Evolutionary conservation across 2,888 invertebrate genomes (phyloP).

Genomic region (Pteria penguin): DNA sequence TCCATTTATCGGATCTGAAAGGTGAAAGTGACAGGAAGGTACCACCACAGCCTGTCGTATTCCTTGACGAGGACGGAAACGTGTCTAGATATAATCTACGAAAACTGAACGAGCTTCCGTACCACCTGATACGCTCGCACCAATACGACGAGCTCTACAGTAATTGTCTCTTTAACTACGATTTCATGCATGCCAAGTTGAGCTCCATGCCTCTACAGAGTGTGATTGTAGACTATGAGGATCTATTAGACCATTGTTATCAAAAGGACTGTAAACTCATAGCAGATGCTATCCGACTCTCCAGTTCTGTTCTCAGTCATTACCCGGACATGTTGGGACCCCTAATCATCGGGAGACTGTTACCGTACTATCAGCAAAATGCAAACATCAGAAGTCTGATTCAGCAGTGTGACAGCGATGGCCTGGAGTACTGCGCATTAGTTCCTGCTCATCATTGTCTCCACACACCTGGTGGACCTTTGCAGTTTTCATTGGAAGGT

Average conservation of each 20-base stretch:
- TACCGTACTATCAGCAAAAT: conserved; percentile 94
- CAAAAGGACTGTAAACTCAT: conserved; percentile 79
- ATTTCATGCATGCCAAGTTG: conserved; percentile 97
- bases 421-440: conserved; percentile 92
- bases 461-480: conserved; percentile 98
- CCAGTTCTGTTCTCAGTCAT: conserved; percentile 94
- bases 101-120: conserved; percentile 95
- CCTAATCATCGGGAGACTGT: conserved; percentile 92
- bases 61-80: conserved; percentile 93
- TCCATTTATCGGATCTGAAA: conserved; percentile 84
- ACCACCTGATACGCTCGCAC: conserved; percentile 94
- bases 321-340: conserved; percentile 98
- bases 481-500: conserved; percentile 98
- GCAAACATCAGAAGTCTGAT: conserved; percentile 92
- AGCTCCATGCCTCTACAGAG: conserved; percentile 97
- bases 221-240: conserved; percentile 96
- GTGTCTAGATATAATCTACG: conserved; percentile 94
- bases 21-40: conserved; percentile 88
- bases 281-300: conserved; percentile 85
- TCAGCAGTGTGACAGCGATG: conserved; percentile 93
- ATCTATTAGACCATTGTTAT: conserved; percentile 83
- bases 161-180: conserved; percentile 97
- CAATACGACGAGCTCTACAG: conserved; percentile 84
- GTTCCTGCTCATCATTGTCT: conserved; percentile 96
- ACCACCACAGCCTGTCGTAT: conserved; percentile 94